Conservation (phyloP, 2,113 vertebrate genomes). For the Myrmecophaga tridactyla region DNA sequence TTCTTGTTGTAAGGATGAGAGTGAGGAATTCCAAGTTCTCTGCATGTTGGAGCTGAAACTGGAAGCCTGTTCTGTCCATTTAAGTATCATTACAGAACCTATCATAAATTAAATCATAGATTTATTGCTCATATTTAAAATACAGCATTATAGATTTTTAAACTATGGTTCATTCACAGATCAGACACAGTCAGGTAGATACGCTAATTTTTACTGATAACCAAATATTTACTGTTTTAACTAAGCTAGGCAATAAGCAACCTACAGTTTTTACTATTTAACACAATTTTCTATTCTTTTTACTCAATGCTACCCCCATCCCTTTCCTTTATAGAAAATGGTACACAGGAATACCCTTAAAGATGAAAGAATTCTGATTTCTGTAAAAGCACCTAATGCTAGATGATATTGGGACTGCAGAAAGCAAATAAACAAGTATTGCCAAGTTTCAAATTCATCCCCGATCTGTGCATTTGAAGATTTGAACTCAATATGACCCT, state of each 20-base stretch:
- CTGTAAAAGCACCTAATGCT: background rate
- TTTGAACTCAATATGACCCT: constrained; percentile 21
- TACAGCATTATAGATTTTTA: background rate
- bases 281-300: background rate
- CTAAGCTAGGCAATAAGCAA: background rate
- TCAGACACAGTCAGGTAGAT: background rate
- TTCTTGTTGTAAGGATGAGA: background rate
- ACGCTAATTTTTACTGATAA: background rate
- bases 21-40: background rate
- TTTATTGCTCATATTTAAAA: background rate
- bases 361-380: background rate
- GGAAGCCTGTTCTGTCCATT: background rate
- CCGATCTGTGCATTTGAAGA: background rate
- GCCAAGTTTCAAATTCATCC: background rate
- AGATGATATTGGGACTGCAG: background rate
- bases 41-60: background rate
- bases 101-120: background rate
- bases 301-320: background rate
- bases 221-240: background rate
- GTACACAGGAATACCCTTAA: background rate
- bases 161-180: background rate
- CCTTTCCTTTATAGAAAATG: background rate
- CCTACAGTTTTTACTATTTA: background rate
- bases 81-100: background rate
- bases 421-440: background rate